Evolutionary conservation across 2,113 vertebrate species (phyloP), one percentile per base, ranked within the genome.

Genomic region (Maccullochella peelii): DNA sequence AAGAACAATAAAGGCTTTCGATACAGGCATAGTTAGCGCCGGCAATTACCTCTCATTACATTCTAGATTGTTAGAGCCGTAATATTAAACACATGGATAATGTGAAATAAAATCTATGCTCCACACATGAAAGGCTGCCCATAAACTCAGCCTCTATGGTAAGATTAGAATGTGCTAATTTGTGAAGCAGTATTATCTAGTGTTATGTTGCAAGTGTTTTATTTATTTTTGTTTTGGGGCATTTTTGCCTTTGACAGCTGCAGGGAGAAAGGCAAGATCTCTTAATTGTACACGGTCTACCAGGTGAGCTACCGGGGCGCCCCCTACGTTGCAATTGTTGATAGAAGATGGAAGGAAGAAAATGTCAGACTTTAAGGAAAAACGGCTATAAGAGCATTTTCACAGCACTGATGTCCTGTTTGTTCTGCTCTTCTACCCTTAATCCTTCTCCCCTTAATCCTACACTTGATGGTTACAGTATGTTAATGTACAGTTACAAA

Each of bases 1-100:
- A 94, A 92, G 92, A 92, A 92, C 91, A 93, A 92, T 93, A 90
- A 91, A 93, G 86, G 85, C 84, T 90, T 89, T 84, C 50, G 52
- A 88, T 91, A 47, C 76, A 79, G 30, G 72, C 82, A 16, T 83
- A 88, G 87, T 90, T 90, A 91, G 88, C 23, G 47, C 30, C 42
- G 63, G 85, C 88, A 91, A 92, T 92, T 90, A 91, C 90, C 79
- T 87, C 90, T 86, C 86, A 91, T 92, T 94, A 92, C 86, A 81
- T 73, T 88, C 83, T 71, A 78, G 55, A 90, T 92, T 42, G 75
- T 92, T 89, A 88, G 74, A 87, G 88, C 84, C 72, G 67, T 92
- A 89, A 89, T 91, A 91, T 90, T 92, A 89, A 88, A 89, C 85
- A 92, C 89, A 84, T 84, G 84, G 89, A 93, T 89, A 85, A 87